These are phyloP conservation scores for Plagodis dolabraria DNA, from an alignment of 2,888 invertebrate species.

Conservation along the genomic window DNA sequence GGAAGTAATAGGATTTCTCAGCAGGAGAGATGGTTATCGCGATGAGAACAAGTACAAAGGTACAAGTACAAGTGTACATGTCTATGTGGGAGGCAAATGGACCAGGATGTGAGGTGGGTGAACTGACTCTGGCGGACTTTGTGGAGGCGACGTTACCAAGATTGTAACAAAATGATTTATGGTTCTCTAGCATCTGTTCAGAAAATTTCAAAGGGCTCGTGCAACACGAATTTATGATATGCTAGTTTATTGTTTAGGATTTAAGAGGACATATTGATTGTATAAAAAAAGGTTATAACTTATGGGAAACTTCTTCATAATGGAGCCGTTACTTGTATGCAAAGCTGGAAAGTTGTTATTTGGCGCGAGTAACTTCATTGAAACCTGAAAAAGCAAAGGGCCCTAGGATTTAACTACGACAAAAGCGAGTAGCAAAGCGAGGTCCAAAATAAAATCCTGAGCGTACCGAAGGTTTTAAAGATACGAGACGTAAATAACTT, in stretches of 20 bases:
- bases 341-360: too few relatives aligned
- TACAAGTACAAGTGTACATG: slow-evolving; percentile 27
- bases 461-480: too few relatives aligned
- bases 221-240: not conserved
- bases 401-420: too few relatives aligned
- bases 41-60: not conserved
- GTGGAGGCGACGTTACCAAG: slow-evolving; percentile 43
- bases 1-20: slow-evolving; percentile 36
- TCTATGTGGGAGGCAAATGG: slow-evolving; percentile 58
- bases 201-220: not conserved
- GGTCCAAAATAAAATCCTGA: too few relatives aligned
- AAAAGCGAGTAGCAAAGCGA: too few relatives aligned
- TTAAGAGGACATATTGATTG: too few relatives aligned
- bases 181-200: not conserved
- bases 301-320: too few relatives aligned
- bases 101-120: slow-evolving; percentile 51
- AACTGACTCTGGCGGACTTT: slow-evolving; percentile 41
- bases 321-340: too few relatives aligned
- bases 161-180: slow-evolving; percentile 12
- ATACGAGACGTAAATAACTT: too few relatives aligned
- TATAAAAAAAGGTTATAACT: not conserved
- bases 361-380: too few relatives aligned
- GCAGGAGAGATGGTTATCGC: slow-evolving; percentile 33
- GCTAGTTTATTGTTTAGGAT: too few relatives aligned
- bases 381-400: too few relatives aligned